phyloP scores from a whole-genome alignment of 2,888 invertebrate genomes.

The Aricia artaxerxes region DNA sequence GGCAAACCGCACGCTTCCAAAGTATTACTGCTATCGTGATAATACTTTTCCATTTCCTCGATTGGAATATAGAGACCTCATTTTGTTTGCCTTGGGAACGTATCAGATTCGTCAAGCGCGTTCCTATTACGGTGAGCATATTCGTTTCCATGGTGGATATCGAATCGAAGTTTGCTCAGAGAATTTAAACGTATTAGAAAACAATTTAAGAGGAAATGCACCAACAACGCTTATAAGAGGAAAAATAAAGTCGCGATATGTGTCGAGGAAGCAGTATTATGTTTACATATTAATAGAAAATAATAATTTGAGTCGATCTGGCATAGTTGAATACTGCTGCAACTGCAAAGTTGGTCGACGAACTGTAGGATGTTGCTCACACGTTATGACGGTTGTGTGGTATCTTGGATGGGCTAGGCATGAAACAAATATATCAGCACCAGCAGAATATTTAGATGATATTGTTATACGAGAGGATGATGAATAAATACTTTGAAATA shows the following conservation, averaged over 20 bases:
- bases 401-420: constrained; percentile 1
- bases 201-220: neutral
- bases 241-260: neutral
- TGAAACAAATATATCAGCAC: constrained; percentile 2
- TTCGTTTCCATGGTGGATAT: neutral
- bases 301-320: neutral
- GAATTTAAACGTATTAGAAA: neutral
- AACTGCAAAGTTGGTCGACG: constrained; percentile 22
- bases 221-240: constrained; percentile 4
- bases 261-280: no score
- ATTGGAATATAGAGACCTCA: neutral
- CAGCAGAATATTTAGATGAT: constrained; percentile 8
- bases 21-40: neutral
- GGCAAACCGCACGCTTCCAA: neutral
- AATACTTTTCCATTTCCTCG: neutral
- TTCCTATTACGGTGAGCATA: neutral
- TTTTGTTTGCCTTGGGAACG: neutral
- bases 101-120: no score
- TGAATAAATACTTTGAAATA: no score
- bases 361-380: constrained; percentile 30
- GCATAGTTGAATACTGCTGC: neutral
- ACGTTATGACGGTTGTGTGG: constrained; percentile 12
- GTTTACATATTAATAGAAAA: no score
- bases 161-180: neutral
- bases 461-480: neutral